Base-by-base conservation (phyloP, 2,888 invertebrate genomes). In the Platycheirus albimanus region DNA sequence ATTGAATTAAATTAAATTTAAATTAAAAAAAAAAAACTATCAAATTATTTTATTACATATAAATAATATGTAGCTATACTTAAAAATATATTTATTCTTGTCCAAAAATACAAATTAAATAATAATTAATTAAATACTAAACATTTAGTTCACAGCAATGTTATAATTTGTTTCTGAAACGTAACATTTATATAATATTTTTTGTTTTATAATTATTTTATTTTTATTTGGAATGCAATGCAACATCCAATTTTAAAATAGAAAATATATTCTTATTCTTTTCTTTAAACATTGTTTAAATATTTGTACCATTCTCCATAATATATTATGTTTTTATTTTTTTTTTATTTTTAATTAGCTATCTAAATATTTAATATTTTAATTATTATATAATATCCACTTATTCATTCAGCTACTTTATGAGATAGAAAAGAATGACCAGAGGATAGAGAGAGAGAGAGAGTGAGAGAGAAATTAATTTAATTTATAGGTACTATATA, bases 101-200 rank as follows among this genome's bases (percentile, higher is more conserved):
- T 67, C 36, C 43, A 54, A 63, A 78, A 74, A 28, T 38, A 58
- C 13, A 63, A 63, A 51, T 51, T 41, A 47, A 45, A 67, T 58
- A n/a, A n/a, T 58, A 30, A 75, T 72, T 78, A 51, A 17, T 64
- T 49, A 72, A 72, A 74, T 77, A 78, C 78, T 78, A 78, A 78
- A 78, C 78, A 78, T 78, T 78, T 78, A 83, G 72, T 83, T 83
- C 83, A 83, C 83, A 83, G 83, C 83, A 83, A 83, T 83, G 78
- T 78, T 83, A 72, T 78, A 83, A 83, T 69, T 83, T 83, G 78
- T 83, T 83, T 83, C 76, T 76, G 81, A 76, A 76, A 81, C 76
- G 81, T 70, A 81, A 81, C 81, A 77, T 77, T 78, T 78, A 77
- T 81, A 77, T 72, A 41, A 19, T 54, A 64, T 43, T 56, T 49